These are phyloP conservation scores for Eucriotettix oculatus DNA, from an alignment of 2,888 invertebrate genomes.

Conservation along the genomic window DNA sequence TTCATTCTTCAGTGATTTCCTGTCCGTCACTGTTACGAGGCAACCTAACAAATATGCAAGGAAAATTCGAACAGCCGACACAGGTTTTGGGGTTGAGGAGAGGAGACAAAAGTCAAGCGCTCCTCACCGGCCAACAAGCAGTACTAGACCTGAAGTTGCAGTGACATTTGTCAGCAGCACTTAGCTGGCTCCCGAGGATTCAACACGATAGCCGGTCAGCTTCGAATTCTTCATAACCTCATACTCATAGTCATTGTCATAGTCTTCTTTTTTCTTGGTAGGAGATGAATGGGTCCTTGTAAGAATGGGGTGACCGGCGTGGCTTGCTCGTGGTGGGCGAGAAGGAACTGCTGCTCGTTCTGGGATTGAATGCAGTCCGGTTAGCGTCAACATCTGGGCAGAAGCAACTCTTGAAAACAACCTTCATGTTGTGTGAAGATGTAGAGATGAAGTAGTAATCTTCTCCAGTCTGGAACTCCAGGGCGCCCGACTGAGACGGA, in stretches of 20 bases:
- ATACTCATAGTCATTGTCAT: constrained; percentile 69
- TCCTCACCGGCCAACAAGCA: constrained; percentile 14
- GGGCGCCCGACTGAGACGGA: constrained; percentile 85
- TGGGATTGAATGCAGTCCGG: constrained; percentile 15
- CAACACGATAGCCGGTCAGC: constrained; percentile 50
- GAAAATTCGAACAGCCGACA: too few species aligned
- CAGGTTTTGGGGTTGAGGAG: too few species aligned
- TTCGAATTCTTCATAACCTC: constrained; percentile 89
- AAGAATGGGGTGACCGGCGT: constrained; percentile 20
- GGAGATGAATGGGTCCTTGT: constrained; percentile 26
- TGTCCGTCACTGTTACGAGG: too few species aligned
- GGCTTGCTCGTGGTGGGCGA: constrained; percentile 26
- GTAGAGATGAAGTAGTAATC: constrained; percentile 82
- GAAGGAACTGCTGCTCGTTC: constrained; percentile 21
- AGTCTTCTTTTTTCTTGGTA: constrained; percentile 59
- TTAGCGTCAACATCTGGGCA: constrained; percentile 49
- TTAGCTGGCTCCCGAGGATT: background rate
- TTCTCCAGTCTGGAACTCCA: constrained; percentile 86
- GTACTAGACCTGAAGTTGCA: constrained; percentile 4
- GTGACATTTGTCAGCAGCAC: constrained; percentile 3
- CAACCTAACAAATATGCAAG: too few species aligned
- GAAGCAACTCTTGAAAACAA: constrained; percentile 88
- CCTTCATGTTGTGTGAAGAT: constrained; percentile 86
- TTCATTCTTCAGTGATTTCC: too few species aligned
- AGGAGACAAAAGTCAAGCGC: constrained; percentile 8